Conservation (phyloP, 2,113 vertebrate species). For the Oryzias curvinotus region DNA sequence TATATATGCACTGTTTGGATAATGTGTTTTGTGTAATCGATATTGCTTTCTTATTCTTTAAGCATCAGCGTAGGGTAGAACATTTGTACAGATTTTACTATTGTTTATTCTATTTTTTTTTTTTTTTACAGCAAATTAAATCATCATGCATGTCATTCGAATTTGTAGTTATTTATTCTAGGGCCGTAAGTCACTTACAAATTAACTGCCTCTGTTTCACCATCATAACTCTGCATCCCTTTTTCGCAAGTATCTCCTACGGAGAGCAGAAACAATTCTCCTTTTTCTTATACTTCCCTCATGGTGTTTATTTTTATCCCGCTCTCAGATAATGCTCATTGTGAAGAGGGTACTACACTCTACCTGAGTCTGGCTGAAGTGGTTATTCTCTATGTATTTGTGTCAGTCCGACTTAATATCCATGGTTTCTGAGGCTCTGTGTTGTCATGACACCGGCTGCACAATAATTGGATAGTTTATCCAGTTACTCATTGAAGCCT, state of each 20-base stretch:
- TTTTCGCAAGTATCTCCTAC: no score
- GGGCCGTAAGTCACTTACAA: not conserved
- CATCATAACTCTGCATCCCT: not conserved
- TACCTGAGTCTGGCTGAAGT: conserved; percentile 22
- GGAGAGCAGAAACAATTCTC: not conserved
- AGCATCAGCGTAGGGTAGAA: conserved; percentile 18
- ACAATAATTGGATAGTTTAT: conserved; percentile 56
- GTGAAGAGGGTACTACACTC: conserved; percentile 31
- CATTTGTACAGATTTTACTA: conserved; percentile 38
- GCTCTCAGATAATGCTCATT: conserved; percentile 8
- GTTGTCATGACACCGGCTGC: conserved; percentile 68
- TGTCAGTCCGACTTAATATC: conserved; percentile 27
- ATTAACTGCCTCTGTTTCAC: not conserved
- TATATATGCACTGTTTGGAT: conserved; percentile 33
- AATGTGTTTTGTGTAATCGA: conserved; percentile 40
- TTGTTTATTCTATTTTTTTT: conserved; percentile 26
- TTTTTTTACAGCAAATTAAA: conserved; percentile 21
- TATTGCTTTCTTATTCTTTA: conserved; percentile 43
- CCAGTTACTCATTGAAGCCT: conserved; percentile 52
- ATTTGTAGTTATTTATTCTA: no score
- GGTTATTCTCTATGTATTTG: conserved; percentile 45
- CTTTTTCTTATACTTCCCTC: conserved; percentile 15
- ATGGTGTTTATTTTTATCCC: conserved; percentile 28
- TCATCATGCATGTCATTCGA: no score
- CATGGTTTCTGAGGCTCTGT: conserved; percentile 7